Evolutionary conservation across 2,113 vertebrate genomes (phyloP).

Genomic region (Microcebus griseorufus): DNA sequence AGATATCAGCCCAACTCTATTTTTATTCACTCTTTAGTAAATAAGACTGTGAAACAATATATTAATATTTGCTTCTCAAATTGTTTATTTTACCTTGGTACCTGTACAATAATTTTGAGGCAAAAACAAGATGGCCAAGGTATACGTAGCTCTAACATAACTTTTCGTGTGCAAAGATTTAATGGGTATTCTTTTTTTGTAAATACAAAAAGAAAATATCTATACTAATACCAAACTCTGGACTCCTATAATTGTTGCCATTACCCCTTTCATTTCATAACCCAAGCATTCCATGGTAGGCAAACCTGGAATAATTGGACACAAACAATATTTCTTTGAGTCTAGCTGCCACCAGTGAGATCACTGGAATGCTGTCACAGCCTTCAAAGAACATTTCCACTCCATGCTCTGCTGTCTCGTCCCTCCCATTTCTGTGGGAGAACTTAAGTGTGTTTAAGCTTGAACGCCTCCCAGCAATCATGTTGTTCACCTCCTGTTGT

Average conservation of each 20-base stretch:
- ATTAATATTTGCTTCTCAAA: not conserved
- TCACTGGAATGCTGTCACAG: not conserved
- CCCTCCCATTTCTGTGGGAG: not conserved
- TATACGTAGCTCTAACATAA: not conserved
- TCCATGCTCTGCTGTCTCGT: not conserved
- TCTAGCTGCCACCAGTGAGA: not conserved
- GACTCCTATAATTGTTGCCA: not conserved
- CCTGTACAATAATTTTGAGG: not conserved
- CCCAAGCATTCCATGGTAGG: not conserved
- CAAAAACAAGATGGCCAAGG: not conserved
- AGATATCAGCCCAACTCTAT: not conserved
- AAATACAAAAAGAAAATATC: not conserved
- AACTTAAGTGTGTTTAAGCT: not conserved
- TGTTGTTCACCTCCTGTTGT: not conserved
- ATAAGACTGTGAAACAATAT: not conserved
- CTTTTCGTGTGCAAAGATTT: not conserved
- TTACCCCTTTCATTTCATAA: not conserved
- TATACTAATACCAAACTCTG: not conserved
- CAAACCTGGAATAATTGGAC: not conserved
- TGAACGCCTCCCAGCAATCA: not conserved
- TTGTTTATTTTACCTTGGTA: not conserved
- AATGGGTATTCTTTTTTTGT: not conserved
- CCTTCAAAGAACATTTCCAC: not conserved
- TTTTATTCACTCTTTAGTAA: not conserved
- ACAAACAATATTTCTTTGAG: not conserved